These are phyloP conservation scores for Ptychadena robeensis DNA, from an alignment of 2,797 vertebrate species.

Conservation along the genomic window DNA sequence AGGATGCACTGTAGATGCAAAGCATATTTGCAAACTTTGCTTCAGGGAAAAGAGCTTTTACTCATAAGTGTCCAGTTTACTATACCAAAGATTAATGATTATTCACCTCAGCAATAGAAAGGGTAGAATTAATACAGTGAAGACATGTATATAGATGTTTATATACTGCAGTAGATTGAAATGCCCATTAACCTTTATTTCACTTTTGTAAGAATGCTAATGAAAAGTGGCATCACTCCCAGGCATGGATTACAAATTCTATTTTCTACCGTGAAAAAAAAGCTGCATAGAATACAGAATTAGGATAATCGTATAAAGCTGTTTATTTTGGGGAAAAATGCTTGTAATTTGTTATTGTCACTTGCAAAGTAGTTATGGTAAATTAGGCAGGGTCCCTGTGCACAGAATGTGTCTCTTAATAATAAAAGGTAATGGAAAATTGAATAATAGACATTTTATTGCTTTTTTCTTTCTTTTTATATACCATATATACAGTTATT, in stretches of 20 bases:
- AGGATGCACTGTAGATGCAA: no score
- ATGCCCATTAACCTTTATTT: constrained; percentile 32
- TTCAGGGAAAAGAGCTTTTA: no score
- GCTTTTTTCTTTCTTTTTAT: not conserved
- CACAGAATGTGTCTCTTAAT: constrained; percentile 17
- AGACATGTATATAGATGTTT: constrained; percentile 5
- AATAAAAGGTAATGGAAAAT: constrained; percentile 18
- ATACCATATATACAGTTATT: no score
- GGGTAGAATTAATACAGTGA: not conserved
- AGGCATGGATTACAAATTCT: constrained; percentile 27
- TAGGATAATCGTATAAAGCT: constrained; percentile 22
- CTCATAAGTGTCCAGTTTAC: no score
- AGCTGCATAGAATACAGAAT: constrained; percentile 32
- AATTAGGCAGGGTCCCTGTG: constrained; percentile 31
- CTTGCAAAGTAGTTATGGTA: constrained; percentile 13
- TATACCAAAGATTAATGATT: not conserved
- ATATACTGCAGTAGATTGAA: not conserved
- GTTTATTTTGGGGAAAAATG: constrained; percentile 29
- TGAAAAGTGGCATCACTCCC: constrained; percentile 10
- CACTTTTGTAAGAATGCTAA: constrained; percentile 12
- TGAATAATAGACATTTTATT: not conserved
- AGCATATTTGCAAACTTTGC: no score
- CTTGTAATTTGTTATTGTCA: constrained; percentile 16
- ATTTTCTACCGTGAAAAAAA: constrained; percentile 26
- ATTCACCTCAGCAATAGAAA: not conserved